Percentiles rank a stretch among this genome's conserved stretches.
phyloP scores from a whole-genome alignment of 2,113 vertebrate genomes.

The Cyanoderma ruficeps region DNA sequence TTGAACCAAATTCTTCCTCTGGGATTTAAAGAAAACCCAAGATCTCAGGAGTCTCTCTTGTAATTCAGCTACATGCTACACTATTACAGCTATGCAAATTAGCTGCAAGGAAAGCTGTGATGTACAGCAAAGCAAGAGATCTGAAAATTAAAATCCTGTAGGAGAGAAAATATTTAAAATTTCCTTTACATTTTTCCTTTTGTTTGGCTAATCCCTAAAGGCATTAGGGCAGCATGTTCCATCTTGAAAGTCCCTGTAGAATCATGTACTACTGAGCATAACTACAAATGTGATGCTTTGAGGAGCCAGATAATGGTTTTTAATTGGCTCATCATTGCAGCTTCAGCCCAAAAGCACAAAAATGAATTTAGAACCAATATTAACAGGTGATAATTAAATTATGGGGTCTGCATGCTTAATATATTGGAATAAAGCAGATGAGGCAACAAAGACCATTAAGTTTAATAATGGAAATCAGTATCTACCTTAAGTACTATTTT shows the following conservation, averaged over 20 bases:
- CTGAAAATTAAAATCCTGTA: constrained; percentile 45
- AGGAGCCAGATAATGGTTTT: constrained; percentile 69
- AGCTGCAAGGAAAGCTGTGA: constrained; percentile 6
- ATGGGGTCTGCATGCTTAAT: constrained; percentile 66
- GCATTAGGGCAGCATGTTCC: constrained; percentile 46
- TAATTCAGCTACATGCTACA: constrained; percentile 13
- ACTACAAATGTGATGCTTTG: constrained; percentile 57
- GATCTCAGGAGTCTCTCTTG: constrained; percentile 31
- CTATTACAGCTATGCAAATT: constrained; percentile 50
- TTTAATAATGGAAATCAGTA: constrained; percentile 64
- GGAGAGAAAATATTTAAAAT: constrained; percentile 57
- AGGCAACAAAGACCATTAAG: constrained; percentile 66
- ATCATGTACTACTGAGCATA: constrained; percentile 34
- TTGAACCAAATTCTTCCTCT: constrained; percentile 37
- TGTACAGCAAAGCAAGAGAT: constrained; percentile 32
- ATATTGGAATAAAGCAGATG: constrained; percentile 59
- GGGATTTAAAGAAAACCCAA: constrained; percentile 44
- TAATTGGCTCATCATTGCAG: constrained; percentile 72
- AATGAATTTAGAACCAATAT: constrained; percentile 72
- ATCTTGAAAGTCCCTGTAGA: constrained; percentile 50
- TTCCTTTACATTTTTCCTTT: constrained; percentile 59
- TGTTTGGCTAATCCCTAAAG: constrained; percentile 52
- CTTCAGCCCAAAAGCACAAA: constrained; percentile 70
- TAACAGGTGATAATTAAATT: constrained; percentile 78
- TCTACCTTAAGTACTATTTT: constrained; percentile 67